Conservation (phyloP, 2,888 invertebrate genomes). For the Rhamnusium bicolor region DNA sequence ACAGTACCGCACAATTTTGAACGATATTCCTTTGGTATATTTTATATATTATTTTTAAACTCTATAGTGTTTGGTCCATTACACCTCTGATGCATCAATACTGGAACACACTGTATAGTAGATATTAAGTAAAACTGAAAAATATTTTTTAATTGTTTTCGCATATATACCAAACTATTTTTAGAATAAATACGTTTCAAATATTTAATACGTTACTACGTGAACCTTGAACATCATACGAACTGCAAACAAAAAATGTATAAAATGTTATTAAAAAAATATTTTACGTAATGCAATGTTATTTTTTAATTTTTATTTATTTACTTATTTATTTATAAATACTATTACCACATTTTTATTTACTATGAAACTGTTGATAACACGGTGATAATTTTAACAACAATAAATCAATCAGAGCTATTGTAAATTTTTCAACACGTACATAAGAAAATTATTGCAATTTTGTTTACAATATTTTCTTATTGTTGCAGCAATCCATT, state of each 20-base stretch:
- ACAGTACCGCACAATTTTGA: too few relatives aligned
- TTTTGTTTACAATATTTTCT: constrained; percentile 18
- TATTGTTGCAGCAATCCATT: constrained; percentile 14
- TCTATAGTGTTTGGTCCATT: too few relatives aligned
- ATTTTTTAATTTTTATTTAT: neutral
- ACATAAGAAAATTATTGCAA: constrained; percentile 25
- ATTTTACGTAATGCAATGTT: neutral
- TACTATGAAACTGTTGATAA: constrained; percentile 2
- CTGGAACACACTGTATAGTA: too few relatives aligned
- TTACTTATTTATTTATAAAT: constrained; percentile 11
- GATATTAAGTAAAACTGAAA: neutral
- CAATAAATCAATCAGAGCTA: constrained; percentile 24
- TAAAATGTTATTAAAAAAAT: neutral
- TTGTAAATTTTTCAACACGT: constrained; percentile 16
- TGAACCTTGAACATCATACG: neutral
- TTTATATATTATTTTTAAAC: too few relatives aligned
- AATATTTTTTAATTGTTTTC: neutral
- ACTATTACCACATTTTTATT: constrained; percentile 16
- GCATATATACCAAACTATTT: neutral
- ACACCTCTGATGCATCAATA: too few relatives aligned
- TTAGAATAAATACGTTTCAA: neutral
- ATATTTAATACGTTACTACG: neutral
- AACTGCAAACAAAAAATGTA: neutral
- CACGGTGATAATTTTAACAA: constrained; percentile 10
- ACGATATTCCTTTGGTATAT: too few relatives aligned